Evolutionary conservation across 2,797 vertebrate genomes (phyloP).

Genomic region (Phataginus tricuspis): DNA sequence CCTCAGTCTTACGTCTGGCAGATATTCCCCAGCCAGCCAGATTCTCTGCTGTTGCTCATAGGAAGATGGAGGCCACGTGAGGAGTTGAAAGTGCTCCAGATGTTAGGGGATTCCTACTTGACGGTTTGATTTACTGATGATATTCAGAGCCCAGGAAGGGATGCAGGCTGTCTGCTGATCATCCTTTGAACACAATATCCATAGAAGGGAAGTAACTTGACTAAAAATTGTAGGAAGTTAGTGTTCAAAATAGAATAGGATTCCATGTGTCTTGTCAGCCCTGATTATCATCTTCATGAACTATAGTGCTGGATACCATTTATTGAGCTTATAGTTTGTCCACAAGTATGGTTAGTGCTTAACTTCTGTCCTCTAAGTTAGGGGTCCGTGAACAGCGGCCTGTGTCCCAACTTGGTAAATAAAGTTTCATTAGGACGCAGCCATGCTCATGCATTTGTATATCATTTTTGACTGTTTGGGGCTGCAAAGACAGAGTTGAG

Average conservation of each 20-base stretch:
- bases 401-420: background rate
- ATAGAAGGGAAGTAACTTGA: background rate
- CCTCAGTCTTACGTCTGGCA: background rate
- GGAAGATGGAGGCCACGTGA: background rate
- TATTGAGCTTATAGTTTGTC: background rate
- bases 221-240: background rate
- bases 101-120: background rate
- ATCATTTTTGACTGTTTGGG: background rate
- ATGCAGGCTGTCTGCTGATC: background rate
- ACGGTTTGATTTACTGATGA: background rate
- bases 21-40: background rate
- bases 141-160: background rate
- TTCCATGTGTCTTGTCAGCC: too few species aligned
- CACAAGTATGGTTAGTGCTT: background rate
- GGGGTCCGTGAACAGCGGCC: background rate
- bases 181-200: background rate
- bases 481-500: background rate
- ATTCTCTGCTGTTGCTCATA: background rate
- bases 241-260: background rate
- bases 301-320: background rate
- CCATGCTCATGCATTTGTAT: accelerated
- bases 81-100: background rate
- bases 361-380: background rate
- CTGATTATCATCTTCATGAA: background rate
- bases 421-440: background rate